Evolutionary conservation across 2,797 vertebrate species (phyloP).

Genomic region (Avahi laniger): DNA sequence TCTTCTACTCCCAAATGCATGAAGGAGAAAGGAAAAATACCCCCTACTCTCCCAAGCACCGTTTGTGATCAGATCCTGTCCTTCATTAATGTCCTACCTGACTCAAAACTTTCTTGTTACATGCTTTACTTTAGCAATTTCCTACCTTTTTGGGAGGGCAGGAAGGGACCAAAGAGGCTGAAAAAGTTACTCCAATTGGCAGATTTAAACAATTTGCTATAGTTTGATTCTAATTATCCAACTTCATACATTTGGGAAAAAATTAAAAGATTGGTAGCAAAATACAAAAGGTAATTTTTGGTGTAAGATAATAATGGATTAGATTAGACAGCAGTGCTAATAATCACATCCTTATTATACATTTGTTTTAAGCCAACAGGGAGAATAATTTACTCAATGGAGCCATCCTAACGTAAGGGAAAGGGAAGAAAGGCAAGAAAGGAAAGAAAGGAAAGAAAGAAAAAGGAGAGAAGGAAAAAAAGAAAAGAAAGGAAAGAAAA

Average conservation of each 20-base stretch:
- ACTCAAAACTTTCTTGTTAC: not conserved
- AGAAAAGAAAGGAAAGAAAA: too few species aligned
- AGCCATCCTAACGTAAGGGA: not conserved
- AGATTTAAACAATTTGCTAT: not conserved
- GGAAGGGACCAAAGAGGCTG: not conserved
- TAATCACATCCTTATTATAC: not conserved
- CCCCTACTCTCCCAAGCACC: not conserved
- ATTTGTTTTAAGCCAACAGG: not conserved
- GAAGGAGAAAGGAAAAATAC: not conserved
- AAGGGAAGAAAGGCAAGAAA: not conserved
- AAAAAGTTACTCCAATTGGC: not conserved
- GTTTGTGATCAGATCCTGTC: not conserved
- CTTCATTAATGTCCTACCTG: not conserved
- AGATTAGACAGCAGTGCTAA: not conserved
- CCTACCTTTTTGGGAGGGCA: not conserved
- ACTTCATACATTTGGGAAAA: not conserved
- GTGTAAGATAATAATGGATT: not conserved
- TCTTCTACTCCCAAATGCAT: not conserved
- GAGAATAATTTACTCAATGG: not conserved
- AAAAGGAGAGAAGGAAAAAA: too few species aligned
- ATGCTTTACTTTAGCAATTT: not conserved
- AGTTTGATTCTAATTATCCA: conserved; percentile 7
- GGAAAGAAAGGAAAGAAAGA: too few species aligned
- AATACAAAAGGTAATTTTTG: not conserved
- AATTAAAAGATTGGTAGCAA: not conserved